phyloP scores from a whole-genome alignment of 2,888 invertebrate species.

The Thereva nobilitata region DNA sequence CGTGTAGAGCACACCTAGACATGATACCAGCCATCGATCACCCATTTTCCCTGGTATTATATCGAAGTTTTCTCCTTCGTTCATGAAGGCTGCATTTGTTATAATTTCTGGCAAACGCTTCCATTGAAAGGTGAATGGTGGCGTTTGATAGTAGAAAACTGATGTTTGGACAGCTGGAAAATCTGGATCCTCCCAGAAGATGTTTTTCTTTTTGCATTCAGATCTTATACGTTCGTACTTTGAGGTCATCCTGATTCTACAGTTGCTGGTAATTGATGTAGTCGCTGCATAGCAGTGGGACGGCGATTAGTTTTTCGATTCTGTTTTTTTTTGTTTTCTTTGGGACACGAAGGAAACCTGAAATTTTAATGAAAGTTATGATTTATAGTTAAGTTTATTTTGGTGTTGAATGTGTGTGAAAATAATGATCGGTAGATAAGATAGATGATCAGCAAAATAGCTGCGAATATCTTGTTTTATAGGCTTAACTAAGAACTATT shows the following conservation, averaged over 20 bases:
- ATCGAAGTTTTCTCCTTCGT: constrained; percentile 72
- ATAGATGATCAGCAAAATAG: no score
- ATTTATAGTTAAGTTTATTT: no score
- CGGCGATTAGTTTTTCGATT: neutral
- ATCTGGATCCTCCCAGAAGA: constrained; percentile 89
- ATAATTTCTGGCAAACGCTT: constrained; percentile 82
- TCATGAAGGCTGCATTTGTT: constrained; percentile 68
- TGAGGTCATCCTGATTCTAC: constrained; percentile 51
- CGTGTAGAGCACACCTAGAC: constrained; percentile 80
- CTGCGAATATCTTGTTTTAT: no score
- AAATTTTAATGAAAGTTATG: neutral
- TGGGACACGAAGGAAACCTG: neutral
- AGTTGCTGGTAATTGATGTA: neutral
- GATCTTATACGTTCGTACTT: constrained; percentile 80
- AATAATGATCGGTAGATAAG: no score
- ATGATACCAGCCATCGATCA: constrained; percentile 89
- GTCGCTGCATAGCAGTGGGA: neutral
- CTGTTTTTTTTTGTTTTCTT: neutral
- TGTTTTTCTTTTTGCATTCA: constrained; percentile 76
- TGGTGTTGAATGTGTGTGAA: no score
- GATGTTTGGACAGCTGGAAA: constrained; percentile 87
- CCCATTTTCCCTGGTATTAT: constrained; percentile 87
- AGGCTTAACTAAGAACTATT: no score
- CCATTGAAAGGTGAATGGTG: constrained; percentile 92
- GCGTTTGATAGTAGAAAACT: constrained; percentile 91